Base-by-base conservation (phyloP, 2,888 invertebrate genomes). In the Trachelus tabidus region DNA sequence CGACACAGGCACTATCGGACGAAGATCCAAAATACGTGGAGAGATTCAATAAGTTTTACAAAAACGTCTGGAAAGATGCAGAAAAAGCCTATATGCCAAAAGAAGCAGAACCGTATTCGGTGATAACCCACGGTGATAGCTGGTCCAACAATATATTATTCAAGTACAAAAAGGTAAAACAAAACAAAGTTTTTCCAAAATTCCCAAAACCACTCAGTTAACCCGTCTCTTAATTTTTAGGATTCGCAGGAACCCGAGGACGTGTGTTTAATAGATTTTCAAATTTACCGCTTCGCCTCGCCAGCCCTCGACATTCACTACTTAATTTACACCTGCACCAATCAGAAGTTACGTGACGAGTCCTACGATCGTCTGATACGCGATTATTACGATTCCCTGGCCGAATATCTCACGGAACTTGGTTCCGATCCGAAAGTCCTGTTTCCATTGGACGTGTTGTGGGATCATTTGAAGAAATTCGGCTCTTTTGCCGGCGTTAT, bases 281-380 rank as follows among this genome's bases (percentile, higher is more conserved):
- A 86, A 80, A 40, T 84, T 33, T 71, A 77, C 34, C 85, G 86
- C 34, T 86, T 85, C 73, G 78, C 83, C 11, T 86, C 86, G 4
- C 85, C 85, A 0, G 88, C 86, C 4, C 79, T 83, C 40, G 92
- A 92, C 78, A 76, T 92, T 69, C 82, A 88, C 4, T 91, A 91
- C 79, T 85, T 88, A 81, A 82, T 92, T 12, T 90, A 88, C 78
- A 87, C 87, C 4, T 88, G 88, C 56, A 85, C 86, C 12, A 81
- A 85, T 3, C 86, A 86, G 73, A 83, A 87, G 23, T 77, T 86
- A 23, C 83, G 90, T 9, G 79, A 83, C 34, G 80, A 85, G 69
- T 81, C 89, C 37, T 85, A 87, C 11, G 86, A 91, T 35, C 76
- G 86, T 33, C 85, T 88, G 35, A 79, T 91, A 12, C 78, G 85